Evolutionary conservation across 2,113 vertebrate genomes (phyloP).

Genomic region (Sinocyclocheilus grahami): DNA sequence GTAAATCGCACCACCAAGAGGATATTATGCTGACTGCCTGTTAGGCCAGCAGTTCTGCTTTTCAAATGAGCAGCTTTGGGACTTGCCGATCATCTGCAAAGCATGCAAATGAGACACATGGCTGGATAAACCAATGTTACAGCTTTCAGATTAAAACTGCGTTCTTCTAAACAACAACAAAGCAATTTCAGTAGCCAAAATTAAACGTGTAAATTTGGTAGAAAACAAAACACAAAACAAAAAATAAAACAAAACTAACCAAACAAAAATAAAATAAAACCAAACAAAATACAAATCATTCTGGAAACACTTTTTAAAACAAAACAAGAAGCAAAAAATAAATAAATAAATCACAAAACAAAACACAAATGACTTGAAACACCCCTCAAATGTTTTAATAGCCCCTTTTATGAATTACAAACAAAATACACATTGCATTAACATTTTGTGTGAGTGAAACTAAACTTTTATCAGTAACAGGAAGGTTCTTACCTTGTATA

Average conservation of each 20-base stretch:
- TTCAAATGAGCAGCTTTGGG: neutral
- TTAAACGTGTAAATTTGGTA: neutral
- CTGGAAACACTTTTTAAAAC: neutral
- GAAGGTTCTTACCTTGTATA: neutral
- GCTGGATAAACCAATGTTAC: constrained; percentile 14
- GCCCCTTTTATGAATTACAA: neutral
- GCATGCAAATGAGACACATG: constrained; percentile 31
- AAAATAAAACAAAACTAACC: too few relatives aligned
- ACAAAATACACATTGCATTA: neutral
- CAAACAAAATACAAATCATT: neutral
- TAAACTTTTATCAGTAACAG: neutral
- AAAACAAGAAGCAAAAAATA: too few relatives aligned
- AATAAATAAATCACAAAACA: too few relatives aligned
- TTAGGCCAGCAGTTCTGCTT: neutral
- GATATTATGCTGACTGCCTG: constrained; percentile 12
- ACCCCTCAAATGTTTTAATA: neutral
- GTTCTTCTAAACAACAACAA: neutral
- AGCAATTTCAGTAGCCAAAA: neutral
- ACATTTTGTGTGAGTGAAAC: neutral
- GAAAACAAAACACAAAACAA: neutral
- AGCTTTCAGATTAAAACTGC: neutral
- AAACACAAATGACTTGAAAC: neutral
- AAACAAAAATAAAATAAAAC: too few relatives aligned
- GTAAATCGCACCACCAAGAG: neutral
- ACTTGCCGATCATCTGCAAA: neutral